Base-by-base conservation (phyloP, 2,113 vertebrate genomes). In the Gymnarchus niloticus region DNA sequence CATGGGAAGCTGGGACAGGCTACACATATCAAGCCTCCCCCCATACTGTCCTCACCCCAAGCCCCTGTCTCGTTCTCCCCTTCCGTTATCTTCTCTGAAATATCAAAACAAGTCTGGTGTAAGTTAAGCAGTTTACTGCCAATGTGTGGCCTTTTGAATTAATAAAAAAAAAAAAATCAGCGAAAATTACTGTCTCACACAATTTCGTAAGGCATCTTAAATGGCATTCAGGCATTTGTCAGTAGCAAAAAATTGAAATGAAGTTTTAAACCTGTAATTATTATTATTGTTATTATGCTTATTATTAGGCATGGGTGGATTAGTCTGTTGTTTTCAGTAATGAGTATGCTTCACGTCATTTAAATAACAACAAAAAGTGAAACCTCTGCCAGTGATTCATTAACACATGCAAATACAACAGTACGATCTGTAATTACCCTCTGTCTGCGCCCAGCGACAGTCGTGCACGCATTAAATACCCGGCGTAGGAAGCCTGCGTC, bases 321-420 rank as follows among this genome's bases (percentile, higher is more conserved):
- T 54, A 82, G 80, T 56, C 51, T 28, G 51, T 83, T 83, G 82
- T 83, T 56, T 83, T 59, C 54, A 9, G 21, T 56, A 83, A 83
- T 81, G 44, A 51, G 46, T 81, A 51, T 7, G 56, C 33, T 56
- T 41, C 19, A 46, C 37, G 57, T 57, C 17, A 59, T 83, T 83
- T 57, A 83, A 83, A 83, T 56, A 41, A 83, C 28, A 57, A 83
- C 33, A 83, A 83, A 83, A 83, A 57, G 33, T n/a, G 8, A 6
- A 83, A 54, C 17, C 82, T 46, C 33, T 59, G 82, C 82, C 56
- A 83, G 28, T 59, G 25, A 83, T 83, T 83, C 82, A 83, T 83
- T 83, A 57, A 37, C 56, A 83, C 82, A 83, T 83, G 82, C 82
- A 83, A 59, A 83, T 83, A 44, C 37, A 41, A 21, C 56, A 54